Evolutionary conservation across 2,888 invertebrate species (phyloP), one percentile per base, ranked within the genome.

Genomic region (Lithophane socia): DNA sequence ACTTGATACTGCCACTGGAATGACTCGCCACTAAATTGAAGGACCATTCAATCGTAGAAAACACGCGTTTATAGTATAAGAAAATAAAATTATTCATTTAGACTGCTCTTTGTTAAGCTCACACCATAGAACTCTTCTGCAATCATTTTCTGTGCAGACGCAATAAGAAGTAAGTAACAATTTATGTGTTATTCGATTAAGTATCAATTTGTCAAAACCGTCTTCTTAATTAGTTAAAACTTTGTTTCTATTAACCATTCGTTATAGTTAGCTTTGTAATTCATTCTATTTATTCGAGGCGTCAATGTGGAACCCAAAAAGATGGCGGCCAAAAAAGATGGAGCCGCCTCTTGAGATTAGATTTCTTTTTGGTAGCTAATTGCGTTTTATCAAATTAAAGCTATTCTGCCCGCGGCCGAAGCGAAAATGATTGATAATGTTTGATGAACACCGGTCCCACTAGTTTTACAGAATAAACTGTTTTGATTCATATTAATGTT

Each of bases 381-480:
- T 96, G 96, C 95, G 93, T 96, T 96, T 96, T 96, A 96, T 96
- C 96, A 96, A 96, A 96, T 96, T 96, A 96, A 95, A 94, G 94
- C 94, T 93, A 93, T 92, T 93, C 94, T 89, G 93, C 91, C 93
- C 89, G 93, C 92, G 92, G 93, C 92, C 87, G 90, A 90, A 93
- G 86, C 86, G 88, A 90, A 88, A 86, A 91, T 96, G 96, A 96
- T 96, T 96, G 95, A 96, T 96, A 94, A 94, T 96, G 94, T 96
- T 96, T 96, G 94, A 93, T 91, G 92, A 93, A 89, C 88, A 82
- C 90, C 91, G 91, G 92, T 93, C 93, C 92, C 94, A 94, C 93
- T 94, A 94, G 94, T 95, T 96, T 95, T 94, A 95, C 94, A 94
- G 93, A 95, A 94, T 96, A 96, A 96, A 96, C 95, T 96, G 95